These are phyloP conservation scores for Coranthus polyacanthus DNA, from an alignment of 2,797 vertebrate genomes.

Conservation along the genomic window DNA sequence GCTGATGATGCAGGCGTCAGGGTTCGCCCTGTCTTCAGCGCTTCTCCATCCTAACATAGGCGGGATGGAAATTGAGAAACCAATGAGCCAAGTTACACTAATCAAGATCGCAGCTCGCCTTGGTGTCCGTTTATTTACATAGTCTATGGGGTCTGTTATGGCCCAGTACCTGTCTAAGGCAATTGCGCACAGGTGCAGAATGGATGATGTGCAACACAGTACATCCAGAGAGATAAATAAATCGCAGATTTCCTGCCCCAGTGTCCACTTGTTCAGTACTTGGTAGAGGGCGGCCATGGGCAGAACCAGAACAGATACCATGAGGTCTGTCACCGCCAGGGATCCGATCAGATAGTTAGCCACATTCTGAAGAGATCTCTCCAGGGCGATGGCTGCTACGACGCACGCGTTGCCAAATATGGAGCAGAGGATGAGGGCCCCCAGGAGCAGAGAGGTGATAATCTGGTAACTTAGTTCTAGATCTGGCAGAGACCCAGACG, in stretches of 20 bases:
- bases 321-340: constrained; percentile 95
- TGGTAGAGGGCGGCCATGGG: constrained; percentile 98
- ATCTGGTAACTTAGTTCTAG: constrained; percentile 93
- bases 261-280: constrained; percentile 97
- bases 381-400: constrained; percentile 94
- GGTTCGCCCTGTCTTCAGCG: constrained; percentile 93
- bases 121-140: constrained; percentile 97
- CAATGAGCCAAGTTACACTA: constrained; percentile 95
- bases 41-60: constrained; percentile 99
- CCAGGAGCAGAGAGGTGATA: constrained; percentile 92
- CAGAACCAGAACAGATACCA: constrained; percentile 97
- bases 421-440: constrained; percentile 92
- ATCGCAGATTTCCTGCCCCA: constrained; percentile 95
- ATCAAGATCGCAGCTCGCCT: constrained; percentile 93
- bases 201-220: constrained; percentile 97
- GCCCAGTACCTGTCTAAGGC: constrained; percentile 98
- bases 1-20: constrained; percentile 95
- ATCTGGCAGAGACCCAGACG: constrained; percentile 70
- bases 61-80: constrained; percentile 97
- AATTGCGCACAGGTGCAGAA: constrained; percentile 97
- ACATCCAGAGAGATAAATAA: constrained; percentile 97
- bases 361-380: constrained; percentile 96
- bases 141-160: constrained; percentile 97
- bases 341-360: constrained; percentile 98
- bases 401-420: constrained; percentile 96